phyloP scores from a whole-genome alignment of 2,113 vertebrate species.

The Physeter macrocephalus region DNA sequence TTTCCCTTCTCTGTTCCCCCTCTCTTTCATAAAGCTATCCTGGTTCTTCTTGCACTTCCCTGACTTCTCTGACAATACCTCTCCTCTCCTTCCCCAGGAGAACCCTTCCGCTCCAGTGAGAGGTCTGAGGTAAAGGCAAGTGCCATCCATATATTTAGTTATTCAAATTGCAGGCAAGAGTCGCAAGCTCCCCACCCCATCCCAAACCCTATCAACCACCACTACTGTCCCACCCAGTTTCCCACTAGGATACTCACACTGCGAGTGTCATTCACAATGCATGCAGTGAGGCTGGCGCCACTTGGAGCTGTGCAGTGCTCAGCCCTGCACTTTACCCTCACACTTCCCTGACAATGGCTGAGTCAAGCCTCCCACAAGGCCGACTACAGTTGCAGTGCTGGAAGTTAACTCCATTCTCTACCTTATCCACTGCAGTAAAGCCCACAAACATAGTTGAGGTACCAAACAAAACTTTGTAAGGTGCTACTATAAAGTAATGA shows the following conservation, averaged over 20 bases:
- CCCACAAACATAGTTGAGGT: neutral
- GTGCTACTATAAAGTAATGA: neutral
- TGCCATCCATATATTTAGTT: neutral
- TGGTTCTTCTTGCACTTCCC: neutral
- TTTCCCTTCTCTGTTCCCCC: neutral
- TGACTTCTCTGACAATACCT: neutral
- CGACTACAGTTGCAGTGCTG: neutral
- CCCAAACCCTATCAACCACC: neutral
- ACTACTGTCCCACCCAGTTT: too few species aligned
- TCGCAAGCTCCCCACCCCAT: neutral
- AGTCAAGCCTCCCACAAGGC: neutral
- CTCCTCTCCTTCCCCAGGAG: neutral
- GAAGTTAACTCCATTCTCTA: too few species aligned
- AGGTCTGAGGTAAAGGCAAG: neutral
- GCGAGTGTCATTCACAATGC: neutral
- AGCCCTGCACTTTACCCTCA: neutral
- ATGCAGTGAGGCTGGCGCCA: neutral
- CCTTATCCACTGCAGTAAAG: neutral
- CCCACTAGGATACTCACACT: neutral
- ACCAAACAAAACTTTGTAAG: neutral
- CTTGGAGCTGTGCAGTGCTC: accelerated
- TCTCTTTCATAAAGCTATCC: neutral
- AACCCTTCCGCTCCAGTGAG: neutral
- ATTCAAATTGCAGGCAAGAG: neutral
- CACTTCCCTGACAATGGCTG: neutral